These are phyloP conservation scores for Euphydryas editha DNA, from an alignment of 2,888 invertebrate species.

Conservation along the genomic window DNA sequence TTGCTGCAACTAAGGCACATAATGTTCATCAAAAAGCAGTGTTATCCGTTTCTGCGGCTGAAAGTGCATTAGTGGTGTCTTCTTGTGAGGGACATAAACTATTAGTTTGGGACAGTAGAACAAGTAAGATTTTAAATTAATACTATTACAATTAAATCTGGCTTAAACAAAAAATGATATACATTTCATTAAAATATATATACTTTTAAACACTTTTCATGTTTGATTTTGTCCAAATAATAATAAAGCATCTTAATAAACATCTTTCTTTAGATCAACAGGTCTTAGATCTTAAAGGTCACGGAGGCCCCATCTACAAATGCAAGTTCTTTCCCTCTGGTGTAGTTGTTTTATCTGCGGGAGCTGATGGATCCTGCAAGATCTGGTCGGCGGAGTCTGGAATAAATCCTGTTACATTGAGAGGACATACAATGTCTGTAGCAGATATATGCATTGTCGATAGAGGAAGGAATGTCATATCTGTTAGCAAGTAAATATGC, in stretches of 20 bases:
- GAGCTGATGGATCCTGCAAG: conserved; percentile 87
- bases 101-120: conserved; percentile 85
- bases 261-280: conserved; percentile 68
- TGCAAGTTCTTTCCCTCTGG: conserved; percentile 89
- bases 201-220: too few species aligned
- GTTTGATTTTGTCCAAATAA: too few species aligned
- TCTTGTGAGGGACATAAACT: conserved; percentile 84
- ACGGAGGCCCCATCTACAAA: conserved; percentile 87
- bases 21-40: conserved; percentile 78
- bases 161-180: not conserved
- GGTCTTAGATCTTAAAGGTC: conserved; percentile 82
- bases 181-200: not conserved
- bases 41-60: conserved; percentile 83
- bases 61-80: conserved; percentile 85
- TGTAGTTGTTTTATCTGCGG: conserved; percentile 85
- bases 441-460: conserved; percentile 86
- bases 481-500: conserved; percentile 85
- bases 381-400: conserved; percentile 89
- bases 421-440: conserved; percentile 86
- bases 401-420: conserved; percentile 85
- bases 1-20: conserved; percentile 77
- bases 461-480: conserved; percentile 87
- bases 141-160: not conserved
- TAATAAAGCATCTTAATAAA: not conserved
- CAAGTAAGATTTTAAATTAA: conserved; percentile 64